Evolutionary conservation across 2,113 vertebrate genomes (phyloP), one percentile per base, ranked within the genome.

Genomic region (Corythornis cristatus): DNA sequence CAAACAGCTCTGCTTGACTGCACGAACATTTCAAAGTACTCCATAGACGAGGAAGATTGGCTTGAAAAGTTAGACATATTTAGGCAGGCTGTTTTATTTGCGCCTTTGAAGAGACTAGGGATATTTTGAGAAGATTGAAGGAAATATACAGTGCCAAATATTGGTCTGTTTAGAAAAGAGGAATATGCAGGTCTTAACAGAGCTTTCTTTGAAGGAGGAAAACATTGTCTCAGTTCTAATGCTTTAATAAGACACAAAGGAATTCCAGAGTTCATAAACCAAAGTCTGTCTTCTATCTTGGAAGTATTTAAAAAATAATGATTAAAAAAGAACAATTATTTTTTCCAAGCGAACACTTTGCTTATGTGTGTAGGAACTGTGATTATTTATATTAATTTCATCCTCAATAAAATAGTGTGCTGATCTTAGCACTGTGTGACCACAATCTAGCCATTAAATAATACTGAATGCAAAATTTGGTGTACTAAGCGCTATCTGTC

Each of bases 1-100:
- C 89, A 98, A 98, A 97, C 82, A 96, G 78, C 75, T 93, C 81
- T 91, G 95, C 96, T 96, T 96, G 93, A 90, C 71, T 90, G 83
- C 90, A 77, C 1, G 80, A 96, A 84, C 79, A 51, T 96, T 97
- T 90, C 76, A 91, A 97, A 97, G 96, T 72, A 42, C 48, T 94
- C 86, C 58, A 13, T 66, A 95, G 93, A 94, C 86, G 71, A 94
- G 92, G 90, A 96, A 95, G 92, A 96, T 83, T 93, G 78, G 88
- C 90, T 95, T 96, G 92, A 92, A 95, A 96, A 96, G 85, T 95
- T 95, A 93, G 74, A 95, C 89, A 56, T 51, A 91, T 96, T 97
- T 88, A 96, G 77, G 92, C 83, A 95, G 86, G 88, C 65, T 94
- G 67, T 83, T 96, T 96, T 66, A 70, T 94, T 95, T 95, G 70